These are phyloP conservation scores for Leptatherina wallacei DNA, from an alignment of 2,797 vertebrate species.

Conservation along the genomic window DNA sequence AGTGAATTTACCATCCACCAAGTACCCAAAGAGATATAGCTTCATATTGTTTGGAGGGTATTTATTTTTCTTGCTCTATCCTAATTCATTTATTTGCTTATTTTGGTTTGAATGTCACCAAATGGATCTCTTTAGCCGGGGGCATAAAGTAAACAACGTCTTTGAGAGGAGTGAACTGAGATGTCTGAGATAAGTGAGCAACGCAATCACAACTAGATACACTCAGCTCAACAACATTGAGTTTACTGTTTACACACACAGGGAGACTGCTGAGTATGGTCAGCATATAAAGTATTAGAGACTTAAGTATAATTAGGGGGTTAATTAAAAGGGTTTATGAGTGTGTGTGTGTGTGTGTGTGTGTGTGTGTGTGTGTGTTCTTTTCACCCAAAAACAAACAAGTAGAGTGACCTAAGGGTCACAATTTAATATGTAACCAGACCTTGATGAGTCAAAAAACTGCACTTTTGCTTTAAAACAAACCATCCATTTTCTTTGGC, in stretches of 20 bases:
- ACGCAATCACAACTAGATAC: conserved; percentile 39
- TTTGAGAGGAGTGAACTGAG: conserved; percentile 36
- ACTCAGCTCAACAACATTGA: conserved; percentile 29
- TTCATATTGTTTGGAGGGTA: conserved; percentile 43
- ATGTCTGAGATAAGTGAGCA: conserved; percentile 44
- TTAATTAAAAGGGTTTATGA: conserved; percentile 19
- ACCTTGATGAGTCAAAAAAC: not conserved
- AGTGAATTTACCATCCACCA: not conserved
- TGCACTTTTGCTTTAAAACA: not conserved
- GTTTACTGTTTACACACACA: conserved; percentile 19
- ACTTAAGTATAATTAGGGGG: conserved; percentile 31
- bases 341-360: not conserved
- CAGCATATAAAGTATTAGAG: not conserved
- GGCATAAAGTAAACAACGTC: conserved; percentile 50
- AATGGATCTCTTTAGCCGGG: conserved; percentile 27
- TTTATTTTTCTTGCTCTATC: conserved; percentile 33
- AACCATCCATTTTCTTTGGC: not conserved
- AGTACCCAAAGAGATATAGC: conserved; percentile 38
- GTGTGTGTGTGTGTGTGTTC: conserved; percentile 4
- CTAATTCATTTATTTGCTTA: conserved; percentile 37
- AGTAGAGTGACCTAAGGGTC: not conserved
- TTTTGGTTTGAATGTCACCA: conserved; percentile 29
- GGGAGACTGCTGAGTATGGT: conserved; percentile 13
- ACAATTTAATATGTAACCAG: not conserved
- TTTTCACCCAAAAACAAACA: conserved; percentile 17